phyloP scores from a whole-genome alignment of 2,888 invertebrate genomes.

The Polyommatus icarus region DNA sequence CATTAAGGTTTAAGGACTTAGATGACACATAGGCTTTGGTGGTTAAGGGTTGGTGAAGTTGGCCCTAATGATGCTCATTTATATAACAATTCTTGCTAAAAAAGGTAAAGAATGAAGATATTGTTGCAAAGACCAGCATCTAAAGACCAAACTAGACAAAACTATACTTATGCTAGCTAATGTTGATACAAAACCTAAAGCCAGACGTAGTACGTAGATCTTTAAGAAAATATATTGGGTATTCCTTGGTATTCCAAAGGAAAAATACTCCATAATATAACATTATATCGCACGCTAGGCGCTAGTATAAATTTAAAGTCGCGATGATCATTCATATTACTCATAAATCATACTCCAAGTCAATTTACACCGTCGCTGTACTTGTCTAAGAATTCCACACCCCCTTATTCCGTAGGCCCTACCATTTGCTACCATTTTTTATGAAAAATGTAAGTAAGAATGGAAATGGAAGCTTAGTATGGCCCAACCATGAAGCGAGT shows the following conservation, averaged over 20 bases:
- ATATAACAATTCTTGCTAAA: no score
- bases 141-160: not conserved
- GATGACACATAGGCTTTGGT: no score
- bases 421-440: constrained; percentile 42
- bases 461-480: no score
- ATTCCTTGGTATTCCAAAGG: not conserved
- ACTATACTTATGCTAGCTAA: not conserved
- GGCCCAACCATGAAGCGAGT: not conserved
- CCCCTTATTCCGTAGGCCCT: constrained; percentile 53
- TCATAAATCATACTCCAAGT: constrained; percentile 59
- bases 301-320: constrained; percentile 35
- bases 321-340: constrained; percentile 48
- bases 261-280: not conserved
- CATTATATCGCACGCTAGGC: constrained; percentile 3
- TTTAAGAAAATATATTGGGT: not conserved
- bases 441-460: not conserved
- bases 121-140: not conserved
- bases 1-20: no score
- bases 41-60: no score
- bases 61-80: no score
- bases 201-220: not conserved
- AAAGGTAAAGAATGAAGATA: no score
- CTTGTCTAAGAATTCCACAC: constrained; percentile 63
- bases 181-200: not conserved
- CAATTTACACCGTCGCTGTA: constrained; percentile 57